Evolutionary conservation across 2,888 invertebrate genomes (phyloP), one percentile per base, ranked within the genome.

Genomic region (Crossocerus cetratus): DNA sequence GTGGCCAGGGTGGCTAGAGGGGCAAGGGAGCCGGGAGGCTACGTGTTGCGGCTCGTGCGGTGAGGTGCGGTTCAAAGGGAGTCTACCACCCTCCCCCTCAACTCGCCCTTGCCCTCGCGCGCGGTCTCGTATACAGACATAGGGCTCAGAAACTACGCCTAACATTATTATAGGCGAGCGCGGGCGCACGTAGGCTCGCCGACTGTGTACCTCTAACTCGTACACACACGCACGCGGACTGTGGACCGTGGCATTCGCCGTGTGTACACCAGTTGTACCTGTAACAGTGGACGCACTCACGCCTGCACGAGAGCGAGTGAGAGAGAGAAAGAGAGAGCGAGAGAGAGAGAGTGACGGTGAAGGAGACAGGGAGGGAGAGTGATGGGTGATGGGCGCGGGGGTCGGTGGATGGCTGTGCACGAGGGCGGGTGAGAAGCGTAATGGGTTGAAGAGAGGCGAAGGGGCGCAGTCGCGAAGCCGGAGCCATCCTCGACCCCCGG

Each of bases 401-500:
- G 49, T 16, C 16, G n/a, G 49, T 64, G 69, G 60, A 62, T 72
- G 65, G n/a, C 58, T 44, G 72, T 65, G 74, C 67, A 58, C 61
- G 62, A 32, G 62, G 65, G 65, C 57, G 55, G 65, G 72, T 72
- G 80, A 78, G 78, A 69, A 77, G 73, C 81, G 81, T 83, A 85
- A 84, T 81, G 81, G 85, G 84, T 84, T 84, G 85, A 83, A 84
- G 83, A 81, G 84, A 80, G 74, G 59, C 67, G 77, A 82, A 80
- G 84, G 80, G 71, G 87, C 87, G 87, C 87, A 87, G 86, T 78
- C 87, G 87, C 87, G 77, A 78, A 81, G 83, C 77, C 72, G 81
- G 83, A 78, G 73, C 81, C 82, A 82, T 81, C 84, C 81, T 81
- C 80, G 73, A 81, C 78, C 80, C 81, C 79, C 79, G 74, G 80